Percentiles rank a stretch among this genome's conserved stretches.
phyloP scores from a whole-genome alignment of 2,888 invertebrate species.

The Thalpophila matura region DNA sequence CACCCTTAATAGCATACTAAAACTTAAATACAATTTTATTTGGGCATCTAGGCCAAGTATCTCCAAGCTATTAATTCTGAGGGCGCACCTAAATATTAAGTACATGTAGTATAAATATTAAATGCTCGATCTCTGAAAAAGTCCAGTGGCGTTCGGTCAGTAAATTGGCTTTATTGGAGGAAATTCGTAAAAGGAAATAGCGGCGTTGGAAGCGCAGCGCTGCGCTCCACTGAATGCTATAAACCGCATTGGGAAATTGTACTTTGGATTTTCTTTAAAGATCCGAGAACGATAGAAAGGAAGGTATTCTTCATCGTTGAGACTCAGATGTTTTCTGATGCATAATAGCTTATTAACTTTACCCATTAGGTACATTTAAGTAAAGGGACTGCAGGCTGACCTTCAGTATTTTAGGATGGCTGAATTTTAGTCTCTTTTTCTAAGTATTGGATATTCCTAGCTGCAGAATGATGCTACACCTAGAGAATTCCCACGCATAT shows the following conservation, averaged over 20 bases:
- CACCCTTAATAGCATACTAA: constrained; percentile 51
- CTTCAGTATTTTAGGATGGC: not conserved
- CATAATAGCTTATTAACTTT: not conserved
- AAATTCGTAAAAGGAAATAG: constrained; percentile 66
- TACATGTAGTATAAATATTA: constrained; percentile 64
- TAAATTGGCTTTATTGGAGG: constrained; percentile 69
- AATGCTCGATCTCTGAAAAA: constrained; percentile 61
- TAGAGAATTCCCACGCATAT: no score
- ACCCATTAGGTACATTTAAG: not conserved
- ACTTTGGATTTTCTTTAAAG: not conserved
- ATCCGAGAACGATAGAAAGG: not conserved
- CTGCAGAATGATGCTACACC: no score
- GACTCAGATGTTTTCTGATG: not conserved
- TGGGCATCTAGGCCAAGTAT: constrained; percentile 53
- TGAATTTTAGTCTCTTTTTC: no score
- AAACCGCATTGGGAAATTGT: constrained; percentile 21
- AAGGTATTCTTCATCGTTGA: not conserved
- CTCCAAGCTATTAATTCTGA: constrained; percentile 55
- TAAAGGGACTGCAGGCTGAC: not conserved
- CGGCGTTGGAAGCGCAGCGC: constrained; percentile 37
- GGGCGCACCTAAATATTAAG: constrained; percentile 63
- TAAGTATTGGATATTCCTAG: no score
- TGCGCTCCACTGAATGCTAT: constrained; percentile 52
- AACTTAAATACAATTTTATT: constrained; percentile 58
- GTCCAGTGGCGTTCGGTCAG: constrained; percentile 60